phyloP scores from a whole-genome alignment of 2,888 invertebrate genomes.

The Druceiella hillmani region DNA sequence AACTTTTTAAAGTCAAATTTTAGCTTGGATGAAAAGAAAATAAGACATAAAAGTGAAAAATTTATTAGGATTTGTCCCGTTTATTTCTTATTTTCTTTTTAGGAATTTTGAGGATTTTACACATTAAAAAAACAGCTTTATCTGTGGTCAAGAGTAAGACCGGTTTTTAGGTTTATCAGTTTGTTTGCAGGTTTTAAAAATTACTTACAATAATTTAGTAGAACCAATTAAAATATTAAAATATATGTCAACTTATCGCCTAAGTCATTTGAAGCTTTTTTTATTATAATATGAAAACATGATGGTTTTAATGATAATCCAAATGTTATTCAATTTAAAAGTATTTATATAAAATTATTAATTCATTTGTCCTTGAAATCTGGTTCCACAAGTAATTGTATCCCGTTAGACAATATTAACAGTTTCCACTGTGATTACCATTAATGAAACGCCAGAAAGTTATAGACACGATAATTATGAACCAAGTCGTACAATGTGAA shows the following conservation, averaged over 20 bases:
- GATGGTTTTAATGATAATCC: neutral
- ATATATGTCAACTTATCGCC: constrained; percentile 1
- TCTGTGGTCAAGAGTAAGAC: too few species aligned
- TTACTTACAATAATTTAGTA: neutral
- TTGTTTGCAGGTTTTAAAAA: neutral
- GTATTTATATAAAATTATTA: neutral
- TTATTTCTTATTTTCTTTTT: too few species aligned
- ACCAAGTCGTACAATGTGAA: too few species aligned
- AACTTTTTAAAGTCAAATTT: too few species aligned
- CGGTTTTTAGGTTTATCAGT: neutral
- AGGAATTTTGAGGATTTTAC: too few species aligned
- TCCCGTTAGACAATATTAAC: neutral
- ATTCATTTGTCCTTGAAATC: neutral
- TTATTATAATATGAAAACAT: neutral
- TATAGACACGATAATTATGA: too few species aligned
- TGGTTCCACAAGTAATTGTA: neutral
- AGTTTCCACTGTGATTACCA: neutral
- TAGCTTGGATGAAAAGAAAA: too few species aligned
- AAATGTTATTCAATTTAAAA: neutral
- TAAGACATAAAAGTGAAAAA: too few species aligned
- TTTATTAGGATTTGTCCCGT: too few species aligned
- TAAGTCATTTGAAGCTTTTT: neutral
- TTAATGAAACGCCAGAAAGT: neutral
- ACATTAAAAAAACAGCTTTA: too few species aligned
- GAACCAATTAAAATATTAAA: neutral